phyloP scores from a whole-genome alignment of 2,113 vertebrate species.

The Lepus europaeus region DNA sequence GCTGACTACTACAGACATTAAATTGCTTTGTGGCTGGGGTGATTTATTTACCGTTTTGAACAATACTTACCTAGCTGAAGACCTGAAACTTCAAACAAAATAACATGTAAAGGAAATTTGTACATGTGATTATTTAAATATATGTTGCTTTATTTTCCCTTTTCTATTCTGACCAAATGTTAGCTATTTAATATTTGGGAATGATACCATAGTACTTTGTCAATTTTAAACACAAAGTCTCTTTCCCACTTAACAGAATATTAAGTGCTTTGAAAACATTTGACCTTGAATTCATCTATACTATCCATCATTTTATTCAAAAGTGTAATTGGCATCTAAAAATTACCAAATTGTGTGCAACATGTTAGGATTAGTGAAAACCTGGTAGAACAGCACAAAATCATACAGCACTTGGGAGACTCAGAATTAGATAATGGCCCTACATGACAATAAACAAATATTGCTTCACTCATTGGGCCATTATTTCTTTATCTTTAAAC shows the following conservation, averaged over 20 bases:
- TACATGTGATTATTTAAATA: background rate
- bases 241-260: background rate
- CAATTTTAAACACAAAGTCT: background rate
- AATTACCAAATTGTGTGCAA: background rate
- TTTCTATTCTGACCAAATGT: background rate
- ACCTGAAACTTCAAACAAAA: constrained; percentile 6
- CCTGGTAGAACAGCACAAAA: rapidly evolving
- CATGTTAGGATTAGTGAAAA: too few relatives aligned
- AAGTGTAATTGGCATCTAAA: background rate
- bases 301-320: background rate
- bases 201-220: background rate
- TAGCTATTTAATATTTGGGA: background rate
- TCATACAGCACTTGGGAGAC: background rate
- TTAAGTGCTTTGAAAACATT: background rate
- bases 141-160: background rate
- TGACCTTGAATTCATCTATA: background rate
- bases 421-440: background rate
- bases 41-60: background rate
- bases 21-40: background rate
- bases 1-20: background rate
- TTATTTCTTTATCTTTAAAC: background rate
- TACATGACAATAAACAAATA: background rate
- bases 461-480: background rate
- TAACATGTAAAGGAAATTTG: background rate
- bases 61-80: background rate